Conservation (phyloP, 2,113 vertebrate species). For the Nothobranchius kuhntae region DNA sequence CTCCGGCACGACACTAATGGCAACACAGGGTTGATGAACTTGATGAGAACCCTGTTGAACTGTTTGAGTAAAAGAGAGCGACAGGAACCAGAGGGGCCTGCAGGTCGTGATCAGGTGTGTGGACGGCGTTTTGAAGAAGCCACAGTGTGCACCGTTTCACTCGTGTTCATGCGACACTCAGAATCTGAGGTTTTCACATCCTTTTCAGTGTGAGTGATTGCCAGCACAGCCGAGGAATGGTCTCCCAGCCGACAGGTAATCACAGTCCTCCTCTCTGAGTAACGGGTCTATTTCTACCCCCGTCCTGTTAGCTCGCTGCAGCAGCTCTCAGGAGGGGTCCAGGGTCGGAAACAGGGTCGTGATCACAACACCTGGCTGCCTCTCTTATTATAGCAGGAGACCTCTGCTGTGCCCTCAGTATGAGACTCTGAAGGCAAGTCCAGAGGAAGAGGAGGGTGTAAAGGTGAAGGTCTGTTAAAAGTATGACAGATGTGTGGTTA, state of each 20-base stretch:
- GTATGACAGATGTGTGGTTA: conserved; percentile 21
- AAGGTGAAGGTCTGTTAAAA: conserved; percentile 27
- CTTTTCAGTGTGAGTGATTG: conserved; percentile 34
- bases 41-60: conserved; percentile 47
- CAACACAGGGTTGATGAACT: conserved; percentile 58
- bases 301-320: conserved; percentile 38
- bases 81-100: neutral
- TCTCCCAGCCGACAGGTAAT: conserved; percentile 53
- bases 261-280: conserved; percentile 48
- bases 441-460: conserved; percentile 20
- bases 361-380: conserved; percentile 62
- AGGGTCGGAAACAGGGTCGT: conserved; percentile 49
- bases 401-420: conserved; percentile 54
- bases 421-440: conserved; percentile 39
- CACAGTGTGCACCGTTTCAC: conserved; percentile 11
- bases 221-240: conserved; percentile 15
- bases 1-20: conserved; percentile 56
- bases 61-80: conserved; percentile 28
- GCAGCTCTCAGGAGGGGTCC: conserved; percentile 40
- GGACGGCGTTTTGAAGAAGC: conserved; percentile 1
- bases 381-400: conserved; percentile 54
- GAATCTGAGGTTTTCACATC: conserved; percentile 24
- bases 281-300: conserved; percentile 48
- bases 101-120: neutral
- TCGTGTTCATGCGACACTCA: conserved; percentile 16